These are phyloP conservation scores for Calosoma granatense DNA, from an alignment of 1,140 invertebrate species.

Conservation along the genomic window DNA sequence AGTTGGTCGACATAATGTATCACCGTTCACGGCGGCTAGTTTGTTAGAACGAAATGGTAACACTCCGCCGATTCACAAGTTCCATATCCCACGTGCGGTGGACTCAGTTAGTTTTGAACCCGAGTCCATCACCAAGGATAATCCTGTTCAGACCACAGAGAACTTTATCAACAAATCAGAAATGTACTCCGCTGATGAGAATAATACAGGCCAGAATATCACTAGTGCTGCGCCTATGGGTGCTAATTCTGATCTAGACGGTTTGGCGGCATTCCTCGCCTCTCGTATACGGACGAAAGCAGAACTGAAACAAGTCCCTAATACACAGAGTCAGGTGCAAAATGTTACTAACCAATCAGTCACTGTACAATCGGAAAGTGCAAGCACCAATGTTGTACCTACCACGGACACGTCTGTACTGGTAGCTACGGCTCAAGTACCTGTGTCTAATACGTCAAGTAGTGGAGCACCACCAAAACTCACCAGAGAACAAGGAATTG, in stretches of 20 bases:
- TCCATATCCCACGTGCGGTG: slow-evolving; percentile 56
- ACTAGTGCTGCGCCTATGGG: background rate
- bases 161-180: background rate
- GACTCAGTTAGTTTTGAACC: slow-evolving; percentile 44
- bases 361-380: slow-evolving; percentile 20
- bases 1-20: slow-evolving; percentile 41
- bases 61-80: slow-evolving; percentile 45
- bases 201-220: slow-evolving; percentile 5
- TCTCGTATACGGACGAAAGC: slow-evolving; percentile 72
- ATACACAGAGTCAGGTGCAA: slow-evolving; percentile 34
- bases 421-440: background rate
- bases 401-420: background rate
- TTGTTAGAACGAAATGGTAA: slow-evolving; percentile 39
- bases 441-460: background rate
- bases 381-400: slow-evolving; percentile 11
- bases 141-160: slow-evolving; percentile 21
- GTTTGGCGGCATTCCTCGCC: slow-evolving; percentile 46
- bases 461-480: slow-evolving; percentile 41
- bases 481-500: slow-evolving; percentile 34
- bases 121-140: slow-evolving; percentile 37
- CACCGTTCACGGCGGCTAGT: slow-evolving; percentile 44
- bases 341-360: slow-evolving; percentile 23
- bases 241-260: slow-evolving; percentile 35
- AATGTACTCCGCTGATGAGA: slow-evolving; percentile 23
- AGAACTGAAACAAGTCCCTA: slow-evolving; percentile 62